These are phyloP conservation scores for Anastatus disparis DNA, from an alignment of 1,140 invertebrate genomes.

Conservation along the genomic window DNA sequence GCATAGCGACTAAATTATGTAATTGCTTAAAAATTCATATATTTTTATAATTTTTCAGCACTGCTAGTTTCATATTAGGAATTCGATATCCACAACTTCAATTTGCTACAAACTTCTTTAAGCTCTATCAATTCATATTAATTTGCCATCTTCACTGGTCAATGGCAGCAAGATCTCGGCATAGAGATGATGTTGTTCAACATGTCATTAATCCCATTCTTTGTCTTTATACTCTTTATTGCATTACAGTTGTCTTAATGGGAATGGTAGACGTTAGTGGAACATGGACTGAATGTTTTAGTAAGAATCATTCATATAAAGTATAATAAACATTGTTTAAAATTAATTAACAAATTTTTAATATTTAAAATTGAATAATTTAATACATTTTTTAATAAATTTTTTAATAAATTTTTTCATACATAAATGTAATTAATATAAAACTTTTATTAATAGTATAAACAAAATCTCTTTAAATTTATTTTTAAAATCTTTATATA, in stretches of 20 bases:
- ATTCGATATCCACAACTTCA: constrained; percentile 65
- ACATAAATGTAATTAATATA: too few species aligned
- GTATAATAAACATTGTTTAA: background rate
- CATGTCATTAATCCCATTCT: constrained; percentile 58
- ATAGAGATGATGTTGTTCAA: constrained; percentile 66
- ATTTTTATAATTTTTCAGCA: constrained; percentile 57
- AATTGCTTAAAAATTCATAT: background rate
- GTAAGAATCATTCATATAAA: constrained; percentile 54
- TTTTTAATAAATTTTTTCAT: too few species aligned
- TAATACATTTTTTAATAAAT: too few species aligned
- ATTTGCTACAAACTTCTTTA: constrained; percentile 66
- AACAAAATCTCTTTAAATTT: too few species aligned
- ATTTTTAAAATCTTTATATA: constrained; percentile 46
- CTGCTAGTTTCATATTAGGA: constrained; percentile 65
- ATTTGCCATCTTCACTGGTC: constrained; percentile 70
- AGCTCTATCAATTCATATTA: constrained; percentile 67
- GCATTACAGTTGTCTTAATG: constrained; percentile 65
- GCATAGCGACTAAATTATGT: background rate
- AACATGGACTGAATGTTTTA: constrained; percentile 66
- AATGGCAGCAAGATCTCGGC: constrained; percentile 63
- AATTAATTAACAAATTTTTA: too few species aligned
- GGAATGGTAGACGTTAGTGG: constrained; percentile 66
- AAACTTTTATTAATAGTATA: too few species aligned
- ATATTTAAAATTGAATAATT: too few species aligned
- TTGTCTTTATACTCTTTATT: constrained; percentile 64